Conservation (phyloP, 2,797 vertebrate genomes). For the Eupleurogrammus muticus region DNA sequence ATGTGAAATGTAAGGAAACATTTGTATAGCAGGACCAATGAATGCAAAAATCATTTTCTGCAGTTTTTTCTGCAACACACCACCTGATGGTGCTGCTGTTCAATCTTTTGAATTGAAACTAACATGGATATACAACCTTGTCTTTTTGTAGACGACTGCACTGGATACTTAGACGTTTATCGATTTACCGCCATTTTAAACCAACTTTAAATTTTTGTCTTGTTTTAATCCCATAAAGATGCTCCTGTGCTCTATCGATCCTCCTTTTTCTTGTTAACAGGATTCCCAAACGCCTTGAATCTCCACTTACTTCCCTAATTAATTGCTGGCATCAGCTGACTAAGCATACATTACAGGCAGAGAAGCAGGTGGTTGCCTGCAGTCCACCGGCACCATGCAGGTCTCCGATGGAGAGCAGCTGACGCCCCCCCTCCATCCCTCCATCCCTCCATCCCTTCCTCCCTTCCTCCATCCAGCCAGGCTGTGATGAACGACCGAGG, state of each 20-base stretch:
- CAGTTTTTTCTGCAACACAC: background rate
- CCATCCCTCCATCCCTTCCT: too few species aligned
- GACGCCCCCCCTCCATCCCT: too few species aligned
- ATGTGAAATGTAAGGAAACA: background rate
- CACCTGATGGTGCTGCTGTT: conserved; percentile 53
- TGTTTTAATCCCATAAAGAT: background rate
- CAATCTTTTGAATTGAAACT: background rate
- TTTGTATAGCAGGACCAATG: background rate
- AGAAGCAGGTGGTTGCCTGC: conserved; percentile 32
- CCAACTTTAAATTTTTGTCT: background rate
- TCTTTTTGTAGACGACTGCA: background rate
- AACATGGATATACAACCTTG: background rate
- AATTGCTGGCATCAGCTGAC: background rate
- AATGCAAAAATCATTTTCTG: background rate
- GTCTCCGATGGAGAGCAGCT: conserved; percentile 43
- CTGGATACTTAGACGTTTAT: background rate
- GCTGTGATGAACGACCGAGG: conserved; percentile 11
- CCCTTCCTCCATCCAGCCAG: background rate
- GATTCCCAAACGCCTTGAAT: background rate
- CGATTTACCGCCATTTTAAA: background rate
- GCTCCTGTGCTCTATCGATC: too few species aligned
- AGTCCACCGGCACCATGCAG: conserved; percentile 28
- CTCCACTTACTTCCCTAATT: background rate
- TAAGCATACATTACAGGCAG: conserved; percentile 6
- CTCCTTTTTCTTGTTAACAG: background rate